Evolutionary conservation across 2,113 vertebrate genomes (phyloP).

Genomic region (Prinia subflava): DNA sequence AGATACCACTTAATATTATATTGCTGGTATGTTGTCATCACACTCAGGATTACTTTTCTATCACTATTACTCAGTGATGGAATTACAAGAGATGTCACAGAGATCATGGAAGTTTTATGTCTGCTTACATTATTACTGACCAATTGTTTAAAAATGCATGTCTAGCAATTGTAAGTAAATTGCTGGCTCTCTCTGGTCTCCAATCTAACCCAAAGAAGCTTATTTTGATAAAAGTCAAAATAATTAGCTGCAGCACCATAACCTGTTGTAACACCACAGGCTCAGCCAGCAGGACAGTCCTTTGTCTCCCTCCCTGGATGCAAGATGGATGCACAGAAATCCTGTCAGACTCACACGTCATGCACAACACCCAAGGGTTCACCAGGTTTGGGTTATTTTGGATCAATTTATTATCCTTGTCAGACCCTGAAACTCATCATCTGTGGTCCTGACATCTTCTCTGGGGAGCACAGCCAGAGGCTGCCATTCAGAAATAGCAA

Average conservation of each 20-base stretch:
- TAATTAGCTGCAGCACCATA: background rate
- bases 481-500: background rate
- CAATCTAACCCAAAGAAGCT: background rate
- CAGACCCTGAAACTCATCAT: background rate
- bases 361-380: background rate
- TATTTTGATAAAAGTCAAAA: background rate
- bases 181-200: background rate
- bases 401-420: slow-evolving; percentile 5
- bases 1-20: background rate
- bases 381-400: background rate
- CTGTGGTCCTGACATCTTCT: background rate
- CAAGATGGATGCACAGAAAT: background rate
- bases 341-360: background rate
- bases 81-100: background rate
- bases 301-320: background rate
- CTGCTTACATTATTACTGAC: background rate
- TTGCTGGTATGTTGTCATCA: background rate
- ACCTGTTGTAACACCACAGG: background rate
- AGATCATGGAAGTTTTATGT: background rate
- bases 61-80: too few species aligned
- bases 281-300: background rate
- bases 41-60: background rate
- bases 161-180: background rate
- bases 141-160: fast-evolving
- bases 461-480: background rate